Percentiles rank a stretch among this genome's conserved stretches.
Conservation (phyloP, 2,888 invertebrate genomes). For the Hydrotaea diabolus region DNA sequence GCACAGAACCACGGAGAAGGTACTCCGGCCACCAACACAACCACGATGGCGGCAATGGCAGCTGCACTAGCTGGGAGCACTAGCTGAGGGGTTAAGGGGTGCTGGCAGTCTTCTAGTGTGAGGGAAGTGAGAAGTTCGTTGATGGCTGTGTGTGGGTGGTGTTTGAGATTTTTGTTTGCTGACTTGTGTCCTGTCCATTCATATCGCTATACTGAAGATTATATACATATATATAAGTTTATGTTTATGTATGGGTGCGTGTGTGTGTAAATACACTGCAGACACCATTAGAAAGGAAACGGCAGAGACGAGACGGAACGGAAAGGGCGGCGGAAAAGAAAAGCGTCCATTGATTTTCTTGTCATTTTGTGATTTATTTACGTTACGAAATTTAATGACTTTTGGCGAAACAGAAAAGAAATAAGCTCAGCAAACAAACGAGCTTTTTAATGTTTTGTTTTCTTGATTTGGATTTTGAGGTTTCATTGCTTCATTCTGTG, state of each 20-base stretch:
- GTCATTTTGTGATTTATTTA: conserved; percentile 49
- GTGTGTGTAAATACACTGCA: not conserved
- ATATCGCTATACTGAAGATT: too few relatives aligned
- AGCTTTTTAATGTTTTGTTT: not conserved
- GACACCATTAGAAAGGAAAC: not conserved
- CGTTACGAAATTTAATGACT: conserved; percentile 42
- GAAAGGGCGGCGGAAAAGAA: too few relatives aligned
- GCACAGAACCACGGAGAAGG: too few relatives aligned
- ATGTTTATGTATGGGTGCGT: not conserved
- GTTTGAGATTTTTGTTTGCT: too few relatives aligned
- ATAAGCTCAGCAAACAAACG: not conserved
- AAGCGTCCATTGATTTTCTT: conserved; percentile 42
- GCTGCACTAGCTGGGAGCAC: too few relatives aligned
- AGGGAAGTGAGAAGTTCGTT: not conserved
- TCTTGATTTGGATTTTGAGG: not conserved
- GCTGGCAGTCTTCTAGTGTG: too few relatives aligned
- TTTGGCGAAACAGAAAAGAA: not conserved
- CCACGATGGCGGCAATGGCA: too few relatives aligned
- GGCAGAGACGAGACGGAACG: too few relatives aligned
- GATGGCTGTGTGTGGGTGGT: not conserved
- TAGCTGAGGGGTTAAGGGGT: too few relatives aligned
- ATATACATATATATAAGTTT: too few relatives aligned
- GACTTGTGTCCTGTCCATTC: too few relatives aligned
- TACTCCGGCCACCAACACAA: too few relatives aligned
- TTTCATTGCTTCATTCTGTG: not conserved